These are phyloP conservation scores for Helobdella robusta DNA, from an alignment of 2,888 invertebrate genomes.

Conservation along the genomic window DNA sequence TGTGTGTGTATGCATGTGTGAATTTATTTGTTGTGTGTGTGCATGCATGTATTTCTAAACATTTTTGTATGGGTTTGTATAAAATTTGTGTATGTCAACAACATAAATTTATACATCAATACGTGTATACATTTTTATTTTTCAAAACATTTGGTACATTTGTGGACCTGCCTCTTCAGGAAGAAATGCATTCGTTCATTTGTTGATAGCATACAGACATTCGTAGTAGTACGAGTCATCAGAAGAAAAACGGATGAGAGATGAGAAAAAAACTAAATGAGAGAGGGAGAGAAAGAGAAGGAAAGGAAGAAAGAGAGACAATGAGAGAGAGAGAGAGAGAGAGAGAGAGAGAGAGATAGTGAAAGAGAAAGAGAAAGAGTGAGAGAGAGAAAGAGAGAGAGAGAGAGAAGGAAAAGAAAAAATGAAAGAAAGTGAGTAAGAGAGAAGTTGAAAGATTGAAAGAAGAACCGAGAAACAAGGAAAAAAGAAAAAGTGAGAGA, in stretches of 20 bases:
- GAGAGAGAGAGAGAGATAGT: not conserved
- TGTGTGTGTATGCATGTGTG: no score
- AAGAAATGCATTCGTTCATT: no score
- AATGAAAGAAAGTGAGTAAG: not conserved
- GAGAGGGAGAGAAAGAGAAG: not conserved
- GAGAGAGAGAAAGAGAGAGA: not conserved
- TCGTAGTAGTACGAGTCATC: no score
- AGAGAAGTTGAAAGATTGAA: not conserved
- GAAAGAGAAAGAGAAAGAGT: not conserved
- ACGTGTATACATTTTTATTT: no score
- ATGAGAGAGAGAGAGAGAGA: not conserved
- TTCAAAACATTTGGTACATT: no score
- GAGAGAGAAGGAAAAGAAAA: not conserved
- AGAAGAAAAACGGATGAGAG: not conserved
- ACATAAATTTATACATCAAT: no score
- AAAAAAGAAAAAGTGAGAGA: not conserved
- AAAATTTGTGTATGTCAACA: no score
- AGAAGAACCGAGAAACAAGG: not conserved
- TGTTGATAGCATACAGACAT: no score
- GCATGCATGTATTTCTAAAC: no score
- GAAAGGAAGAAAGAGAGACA: not conserved
- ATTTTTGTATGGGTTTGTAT: no score
- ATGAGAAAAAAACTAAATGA: not conserved
- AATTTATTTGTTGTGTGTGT: no score
- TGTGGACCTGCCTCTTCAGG: no score